Conservation (phyloP, 2,888 invertebrate species). For the Stenoptilia bipunctidactyla region DNA sequence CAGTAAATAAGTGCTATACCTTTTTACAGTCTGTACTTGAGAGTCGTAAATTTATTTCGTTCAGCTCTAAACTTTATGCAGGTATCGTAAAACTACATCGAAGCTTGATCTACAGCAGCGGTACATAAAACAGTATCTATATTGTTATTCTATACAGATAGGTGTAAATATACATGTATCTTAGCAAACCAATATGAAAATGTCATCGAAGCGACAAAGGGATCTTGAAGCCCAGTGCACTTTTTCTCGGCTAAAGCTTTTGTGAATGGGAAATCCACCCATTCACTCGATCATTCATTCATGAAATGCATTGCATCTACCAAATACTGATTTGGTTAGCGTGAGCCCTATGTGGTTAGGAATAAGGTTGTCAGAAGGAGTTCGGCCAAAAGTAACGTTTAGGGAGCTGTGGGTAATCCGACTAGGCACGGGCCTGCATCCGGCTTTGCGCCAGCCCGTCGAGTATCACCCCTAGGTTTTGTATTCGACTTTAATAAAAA, state of each 20-base stretch:
- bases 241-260: constrained; percentile 44
- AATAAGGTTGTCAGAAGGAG: neutral
- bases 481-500: constrained; percentile 43
- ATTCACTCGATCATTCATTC: constrained; percentile 58
- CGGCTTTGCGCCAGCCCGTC: constrained; percentile 30
- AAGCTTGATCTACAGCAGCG: constrained; percentile 18
- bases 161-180: neutral
- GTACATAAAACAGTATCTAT: constrained; percentile 25
- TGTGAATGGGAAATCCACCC: constrained; percentile 52
- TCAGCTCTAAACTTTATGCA: constrained; percentile 35
- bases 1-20: constrained; percentile 19
- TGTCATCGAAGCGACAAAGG: neutral
- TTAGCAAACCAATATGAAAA: neutral
- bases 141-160: neutral
- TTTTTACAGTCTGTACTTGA: constrained; percentile 25
- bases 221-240: constrained; percentile 25
- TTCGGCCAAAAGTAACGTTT: constrained; percentile 49
- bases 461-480: constrained; percentile 33
- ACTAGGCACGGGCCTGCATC: constrained; percentile 35
- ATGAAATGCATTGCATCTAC: constrained; percentile 46
- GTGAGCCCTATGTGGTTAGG: constrained; percentile 13
- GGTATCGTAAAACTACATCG: constrained; percentile 37
- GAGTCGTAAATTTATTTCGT: constrained; percentile 27
- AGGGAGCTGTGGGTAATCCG: constrained; percentile 23
- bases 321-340: constrained; percentile 45